phyloP scores from a whole-genome alignment of 2,888 invertebrate species.

The Philhelius pedissequus region DNA sequence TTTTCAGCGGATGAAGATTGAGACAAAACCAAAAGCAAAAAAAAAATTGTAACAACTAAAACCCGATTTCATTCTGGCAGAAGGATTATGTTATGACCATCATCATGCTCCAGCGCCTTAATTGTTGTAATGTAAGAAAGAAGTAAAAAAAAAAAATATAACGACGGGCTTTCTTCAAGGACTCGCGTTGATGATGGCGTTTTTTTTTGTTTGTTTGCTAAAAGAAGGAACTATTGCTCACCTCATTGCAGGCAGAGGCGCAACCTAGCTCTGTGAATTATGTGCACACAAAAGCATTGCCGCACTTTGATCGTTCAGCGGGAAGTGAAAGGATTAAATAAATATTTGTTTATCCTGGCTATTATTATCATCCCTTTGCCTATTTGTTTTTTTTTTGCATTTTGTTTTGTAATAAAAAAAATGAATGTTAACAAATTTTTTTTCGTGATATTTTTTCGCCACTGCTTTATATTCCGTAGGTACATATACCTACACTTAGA shows the following conservation, averaged over 20 bases:
- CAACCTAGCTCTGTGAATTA: conserved; percentile 13
- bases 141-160: background rate
- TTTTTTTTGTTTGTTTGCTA: background rate
- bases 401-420: background rate
- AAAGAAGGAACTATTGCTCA: conserved; percentile 55
- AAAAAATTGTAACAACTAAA: conserved; percentile 30
- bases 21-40: too few relatives aligned
- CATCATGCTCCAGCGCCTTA: conserved; percentile 65
- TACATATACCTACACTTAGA: too few relatives aligned
- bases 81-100: conserved; percentile 67
- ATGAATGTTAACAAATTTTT: conserved; percentile 10
- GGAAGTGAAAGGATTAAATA: conserved; percentile 68
- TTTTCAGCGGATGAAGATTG: conserved; percentile 49
- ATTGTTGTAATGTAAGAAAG: conserved; percentile 53
- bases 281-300: conserved; percentile 43
- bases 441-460: conserved; percentile 8
- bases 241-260: conserved; percentile 62
- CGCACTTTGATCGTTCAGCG: conserved; percentile 64
- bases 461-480: conserved; percentile 4
- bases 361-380: conserved; percentile 41
- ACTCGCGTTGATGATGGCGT: conserved; percentile 20
- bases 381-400: background rate
- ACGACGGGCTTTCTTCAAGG: conserved; percentile 42
- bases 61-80: conserved; percentile 50
- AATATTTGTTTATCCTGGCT: conserved; percentile 67